Base-by-base conservation (phyloP, 2,888 invertebrate genomes). In the Ptychoptera albimana region DNA sequence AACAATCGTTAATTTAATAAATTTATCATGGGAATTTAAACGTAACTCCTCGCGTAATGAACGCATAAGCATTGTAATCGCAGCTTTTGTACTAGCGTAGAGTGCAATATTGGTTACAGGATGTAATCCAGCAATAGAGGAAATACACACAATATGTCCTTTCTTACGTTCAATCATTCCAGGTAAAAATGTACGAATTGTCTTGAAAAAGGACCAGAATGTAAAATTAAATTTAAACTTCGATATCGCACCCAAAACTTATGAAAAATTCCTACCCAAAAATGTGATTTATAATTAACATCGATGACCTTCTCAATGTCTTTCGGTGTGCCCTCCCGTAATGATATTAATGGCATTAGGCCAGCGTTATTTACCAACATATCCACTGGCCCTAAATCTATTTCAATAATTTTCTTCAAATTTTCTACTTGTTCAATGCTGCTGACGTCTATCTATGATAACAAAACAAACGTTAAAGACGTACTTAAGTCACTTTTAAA, bases 351-450 rank as follows among this genome's bases (percentile, higher is more conserved):
- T 44, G 63, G 63, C 54, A 69, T 63, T 5, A 61, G 51, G 2
- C 68, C 68, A 1, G 68, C 68, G 53, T 69, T 69, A 50, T 69
- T 68, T 2, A 69, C 58, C 43, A 69, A 49, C 42, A 69, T 63
- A 43, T 69, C 68, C 10, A 69, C 64, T 0, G 62, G 60, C 2
- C 66, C 67, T 49, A 66, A 46, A 14, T 40, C 40, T 2, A 29
- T 34, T 31, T 42, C 42, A 8, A 54, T 39, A 12, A 46, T 14
- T 11, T 42, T n/a, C 30, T 47, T 41, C 11, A 51, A 30, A 16
- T 37, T 11, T 12, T 38, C 23, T 1, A 49, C 29, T 13, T 37
- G 38, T n/a, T 44, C 43, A 37, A 32, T 42, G 37, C 44, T 44
- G 7, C 47, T 36, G 14, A 51, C 46, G 34, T 48, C 48, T 10